Base-by-base conservation (phyloP, 2,797 vertebrate genomes). In the Microchirus variegatus region DNA sequence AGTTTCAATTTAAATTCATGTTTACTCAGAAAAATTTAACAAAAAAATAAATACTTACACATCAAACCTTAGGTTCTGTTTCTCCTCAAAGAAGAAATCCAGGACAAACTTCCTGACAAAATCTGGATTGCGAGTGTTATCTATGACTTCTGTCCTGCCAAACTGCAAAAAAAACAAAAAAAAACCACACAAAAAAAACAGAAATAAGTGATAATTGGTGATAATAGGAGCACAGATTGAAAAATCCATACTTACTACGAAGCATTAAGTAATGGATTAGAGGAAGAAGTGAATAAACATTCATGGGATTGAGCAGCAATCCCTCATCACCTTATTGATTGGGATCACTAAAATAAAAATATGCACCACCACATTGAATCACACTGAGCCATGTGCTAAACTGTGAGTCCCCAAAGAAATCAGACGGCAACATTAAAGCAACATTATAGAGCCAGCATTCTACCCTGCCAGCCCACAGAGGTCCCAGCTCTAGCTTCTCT, bases 21-120 rank as follows among this genome's bases (percentile, higher is more conserved):
- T 59, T 46, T n/a, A 45, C 52, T 54, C 11, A 49, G 12, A 8
- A 44, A 44, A 59, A 36, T 15, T 10, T 1, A 31, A 48, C 56
- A 11, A 9, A 53, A 62, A 62, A 2, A 9, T 5, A 42, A 31
- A 53, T 85, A 94, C 96, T 98, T 90, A 99, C 97, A 97, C 96
- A 2, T 99, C 96, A 19, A 99, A 99, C 68, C 97, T 93, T 37
- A 99, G 92, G 64, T 97, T 99, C 88, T 99, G 97, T 85, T 96
- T 99, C 88, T 99, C 97, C 74, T 99, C 97, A 5, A 99, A 99
- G 89, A 98, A 98, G 90, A 96, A 99, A 89, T 99, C 97, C 38
- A 98, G 88, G 65, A 99, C 93, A 3, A 99, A 99, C 80, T 99
- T 99, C 74, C 97, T 93, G 77, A 99, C 93, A 18, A 99, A 99